Evolutionary conservation across 1,140 invertebrate genomes (phyloP).

Genomic region (Drosophila pectinifera): DNA sequence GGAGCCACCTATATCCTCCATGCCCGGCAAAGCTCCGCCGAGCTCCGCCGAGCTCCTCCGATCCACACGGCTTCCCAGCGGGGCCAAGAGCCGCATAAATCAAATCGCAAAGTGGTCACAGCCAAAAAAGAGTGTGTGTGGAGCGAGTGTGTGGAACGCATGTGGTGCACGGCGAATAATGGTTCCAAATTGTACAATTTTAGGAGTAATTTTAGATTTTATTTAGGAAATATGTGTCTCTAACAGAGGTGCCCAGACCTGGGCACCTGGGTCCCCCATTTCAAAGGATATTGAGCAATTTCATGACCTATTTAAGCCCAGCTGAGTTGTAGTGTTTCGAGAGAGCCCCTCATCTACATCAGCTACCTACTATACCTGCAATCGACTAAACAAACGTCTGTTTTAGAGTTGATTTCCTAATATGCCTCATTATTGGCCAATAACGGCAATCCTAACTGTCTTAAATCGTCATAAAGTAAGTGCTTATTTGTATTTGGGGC

Average conservation of each 20-base stretch:
- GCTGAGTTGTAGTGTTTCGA: too few relatives aligned
- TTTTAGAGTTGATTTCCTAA: background rate
- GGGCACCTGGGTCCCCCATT: too few relatives aligned
- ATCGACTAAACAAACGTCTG: background rate
- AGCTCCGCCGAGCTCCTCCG: slow-evolving; percentile 4
- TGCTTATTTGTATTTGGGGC: background rate
- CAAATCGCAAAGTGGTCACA: slow-evolving; percentile 71
- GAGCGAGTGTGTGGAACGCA: slow-evolving; percentile 43
- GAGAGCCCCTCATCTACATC: too few relatives aligned
- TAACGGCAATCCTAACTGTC: background rate
- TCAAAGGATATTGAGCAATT: background rate
- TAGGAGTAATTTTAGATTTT: too few relatives aligned
- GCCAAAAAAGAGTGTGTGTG: slow-evolving; percentile 45
- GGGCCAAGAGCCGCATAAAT: slow-evolving; percentile 71
- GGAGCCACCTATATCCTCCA: slow-evolving; percentile 22
- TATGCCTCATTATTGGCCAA: background rate
- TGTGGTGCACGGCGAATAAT: slow-evolving; percentile 26
- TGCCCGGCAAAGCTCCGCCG: background rate
- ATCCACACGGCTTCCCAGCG: slow-evolving; percentile 27
- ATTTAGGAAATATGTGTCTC: too few relatives aligned
- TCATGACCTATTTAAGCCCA: too few relatives aligned
- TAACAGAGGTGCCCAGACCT: too few relatives aligned
- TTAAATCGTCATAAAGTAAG: background rate
- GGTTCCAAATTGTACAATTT: background rate
- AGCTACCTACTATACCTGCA: too few relatives aligned